Evolutionary conservation across 2,888 invertebrate genomes (phyloP), one percentile per base, ranked within the genome.

Genomic region (Drosophila meridionalis): DNA sequence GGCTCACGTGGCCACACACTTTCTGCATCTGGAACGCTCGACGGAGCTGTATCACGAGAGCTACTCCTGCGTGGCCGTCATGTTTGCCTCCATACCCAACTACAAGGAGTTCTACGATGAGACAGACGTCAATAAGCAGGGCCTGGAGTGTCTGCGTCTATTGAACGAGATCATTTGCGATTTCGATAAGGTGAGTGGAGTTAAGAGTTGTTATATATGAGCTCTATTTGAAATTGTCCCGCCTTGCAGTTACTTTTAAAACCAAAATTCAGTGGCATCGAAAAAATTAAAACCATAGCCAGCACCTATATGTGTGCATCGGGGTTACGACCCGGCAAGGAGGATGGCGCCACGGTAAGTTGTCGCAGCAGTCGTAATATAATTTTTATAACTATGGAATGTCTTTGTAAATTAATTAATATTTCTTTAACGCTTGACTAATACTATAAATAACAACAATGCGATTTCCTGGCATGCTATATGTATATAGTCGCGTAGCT

Each of bases 241-340:
- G 6, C 12, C 36, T 53, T 82, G 14, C 65, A 93, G 97, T 93
- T 99, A 43, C 94, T 99, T 40, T 94, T 97, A 55, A 98, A 99
- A 91, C 98, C 98, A 0, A 98, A 99, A 91, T 99, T 97, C 93
- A 98, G 98, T 91, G 96, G 97, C 80, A 98, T 99, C 83, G 99
- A 99, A 93, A 99, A 99, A 93, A 99, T 99, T 63, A 99, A 99
- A 93, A 99, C 99, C 0, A 99, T 99, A 69, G 99, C 98, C 14
- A 98, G 98, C 93, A 99, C 99, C 0, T 99, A 99, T 91, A 99
- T 99, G 99, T 96, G 99, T 56, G 99, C 99, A 0, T 97, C 98
- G 0, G 99, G 99, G 0, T 94, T 99, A 26, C 94, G 97, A 61
- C 98, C 98, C 0, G 98, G 97, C 20, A 97, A 97, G 83, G 97